Evolutionary conservation across 92 coral and sea anemone species (phyloP).

Genomic region (Desmophyllum pertusum): DNA sequence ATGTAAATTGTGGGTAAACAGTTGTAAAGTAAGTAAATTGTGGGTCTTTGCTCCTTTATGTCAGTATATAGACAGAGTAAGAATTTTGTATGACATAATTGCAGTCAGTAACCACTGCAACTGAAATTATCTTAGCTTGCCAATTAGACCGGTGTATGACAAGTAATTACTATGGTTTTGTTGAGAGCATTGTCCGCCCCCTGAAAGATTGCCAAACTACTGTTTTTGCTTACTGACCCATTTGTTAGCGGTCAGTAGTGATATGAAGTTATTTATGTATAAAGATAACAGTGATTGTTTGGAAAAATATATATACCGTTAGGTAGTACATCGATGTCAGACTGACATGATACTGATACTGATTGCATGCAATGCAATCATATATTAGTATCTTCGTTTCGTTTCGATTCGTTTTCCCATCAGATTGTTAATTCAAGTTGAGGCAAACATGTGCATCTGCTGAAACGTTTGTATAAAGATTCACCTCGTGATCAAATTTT

Average conservation of each 20-base stretch:
- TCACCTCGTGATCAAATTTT: no score
- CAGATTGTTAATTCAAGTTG: no score
- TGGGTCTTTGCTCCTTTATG: not conserved
- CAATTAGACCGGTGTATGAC: not conserved
- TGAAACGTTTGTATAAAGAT: no score
- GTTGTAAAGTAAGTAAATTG: no score
- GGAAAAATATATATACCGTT: not conserved
- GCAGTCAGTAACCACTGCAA: not conserved
- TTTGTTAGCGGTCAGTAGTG: not conserved
- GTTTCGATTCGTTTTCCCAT: no score
- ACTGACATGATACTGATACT: no score
- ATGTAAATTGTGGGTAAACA: no score
- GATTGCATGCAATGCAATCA: not conserved
- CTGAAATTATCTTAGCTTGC: no score
- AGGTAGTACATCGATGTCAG: not conserved
- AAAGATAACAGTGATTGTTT: not conserved
- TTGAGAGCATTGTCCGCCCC: not conserved
- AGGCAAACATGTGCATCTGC: no score
- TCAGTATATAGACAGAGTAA: not conserved
- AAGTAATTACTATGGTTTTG: not conserved
- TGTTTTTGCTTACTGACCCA: not conserved
- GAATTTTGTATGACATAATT: not conserved
- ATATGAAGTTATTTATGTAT: not conserved
- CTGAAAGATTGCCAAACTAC: not conserved
- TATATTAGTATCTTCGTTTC: no score